phyloP scores from a whole-genome alignment of 2,113 vertebrate genomes.

The Lota lota region DNA sequence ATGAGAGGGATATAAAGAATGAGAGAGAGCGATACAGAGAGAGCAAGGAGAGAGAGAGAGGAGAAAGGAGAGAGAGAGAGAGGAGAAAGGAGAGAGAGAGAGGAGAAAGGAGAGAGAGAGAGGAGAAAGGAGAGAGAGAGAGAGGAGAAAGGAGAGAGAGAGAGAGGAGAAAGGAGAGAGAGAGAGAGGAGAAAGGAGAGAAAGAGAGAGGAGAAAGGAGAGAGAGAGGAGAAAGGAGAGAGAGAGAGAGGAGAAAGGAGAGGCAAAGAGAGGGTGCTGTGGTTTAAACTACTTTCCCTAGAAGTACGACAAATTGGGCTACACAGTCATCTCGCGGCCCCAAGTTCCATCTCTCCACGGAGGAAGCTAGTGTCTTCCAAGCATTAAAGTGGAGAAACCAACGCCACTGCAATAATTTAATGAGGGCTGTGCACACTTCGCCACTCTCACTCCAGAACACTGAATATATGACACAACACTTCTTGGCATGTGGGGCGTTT shows the following conservation, averaged over 20 bases:
- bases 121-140: background rate
- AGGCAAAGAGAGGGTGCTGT: slow-evolving; percentile 35
- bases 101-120: slow-evolving; percentile 6
- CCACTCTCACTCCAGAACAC: slow-evolving; percentile 27
- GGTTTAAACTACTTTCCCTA: slow-evolving; percentile 55
- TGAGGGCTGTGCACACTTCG: slow-evolving; percentile 54
- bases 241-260: background rate
- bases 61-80: slow-evolving; percentile 3
- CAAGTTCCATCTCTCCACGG: slow-evolving; percentile 44
- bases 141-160: background rate
- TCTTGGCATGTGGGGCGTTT: slow-evolving; percentile 51
- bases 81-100: slow-evolving; percentile 14
- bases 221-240: background rate
- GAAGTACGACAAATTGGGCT: slow-evolving; percentile 71
- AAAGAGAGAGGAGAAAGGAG: slow-evolving; percentile 9
- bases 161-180: background rate
- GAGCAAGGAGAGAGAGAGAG: background rate
- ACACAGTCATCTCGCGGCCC: slow-evolving; percentile 32
- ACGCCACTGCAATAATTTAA: slow-evolving; percentile 69
- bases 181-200: slow-evolving; percentile 9
- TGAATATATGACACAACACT: slow-evolving; percentile 58
- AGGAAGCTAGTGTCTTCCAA: slow-evolving; percentile 57
- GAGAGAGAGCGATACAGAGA: background rate
- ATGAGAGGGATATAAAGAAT: background rate
- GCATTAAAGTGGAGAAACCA: slow-evolving; percentile 74